phyloP scores from a whole-genome alignment of 2,888 invertebrate genomes.

The Hipparchia sbordonii region DNA sequence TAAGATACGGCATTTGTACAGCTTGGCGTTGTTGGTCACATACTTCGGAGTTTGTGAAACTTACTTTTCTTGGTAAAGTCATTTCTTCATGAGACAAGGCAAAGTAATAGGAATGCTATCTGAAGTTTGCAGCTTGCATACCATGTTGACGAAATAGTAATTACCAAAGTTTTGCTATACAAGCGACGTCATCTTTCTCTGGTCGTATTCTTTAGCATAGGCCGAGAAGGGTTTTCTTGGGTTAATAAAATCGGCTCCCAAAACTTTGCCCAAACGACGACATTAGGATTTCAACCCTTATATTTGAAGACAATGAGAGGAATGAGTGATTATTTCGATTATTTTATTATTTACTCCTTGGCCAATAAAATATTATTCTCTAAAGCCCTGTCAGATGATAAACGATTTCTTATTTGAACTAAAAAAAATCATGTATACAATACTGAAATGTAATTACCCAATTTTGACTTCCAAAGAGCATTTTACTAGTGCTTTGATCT shows the following conservation, averaged over 20 bases:
- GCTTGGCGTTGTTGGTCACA: constrained; percentile 7
- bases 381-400: too few species aligned
- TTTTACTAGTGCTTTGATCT: constrained; percentile 37
- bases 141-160: constrained; percentile 10
- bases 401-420: too few species aligned
- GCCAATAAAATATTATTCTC: too few species aligned
- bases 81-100: constrained; percentile 21
- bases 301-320: too few species aligned
- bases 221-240: too few species aligned
- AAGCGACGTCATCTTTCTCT: neutral
- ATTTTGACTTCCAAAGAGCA: constrained; percentile 15
- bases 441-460: constrained; percentile 13
- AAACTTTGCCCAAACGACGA: too few species aligned
- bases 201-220: too few species aligned
- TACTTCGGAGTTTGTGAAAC: constrained; percentile 14
- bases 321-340: too few species aligned
- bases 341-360: too few species aligned
- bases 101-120: constrained; percentile 19
- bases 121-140: constrained; percentile 2
- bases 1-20: constrained; percentile 18
- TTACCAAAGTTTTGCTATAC: neutral
- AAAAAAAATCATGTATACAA: neutral
- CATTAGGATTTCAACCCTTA: too few species aligned
- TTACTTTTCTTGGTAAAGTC: constrained; percentile 17
- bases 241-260: too few species aligned